Evolutionary conservation across 2,797 vertebrate species (phyloP).

Genomic region (Lateolabrax maculatus): DNA sequence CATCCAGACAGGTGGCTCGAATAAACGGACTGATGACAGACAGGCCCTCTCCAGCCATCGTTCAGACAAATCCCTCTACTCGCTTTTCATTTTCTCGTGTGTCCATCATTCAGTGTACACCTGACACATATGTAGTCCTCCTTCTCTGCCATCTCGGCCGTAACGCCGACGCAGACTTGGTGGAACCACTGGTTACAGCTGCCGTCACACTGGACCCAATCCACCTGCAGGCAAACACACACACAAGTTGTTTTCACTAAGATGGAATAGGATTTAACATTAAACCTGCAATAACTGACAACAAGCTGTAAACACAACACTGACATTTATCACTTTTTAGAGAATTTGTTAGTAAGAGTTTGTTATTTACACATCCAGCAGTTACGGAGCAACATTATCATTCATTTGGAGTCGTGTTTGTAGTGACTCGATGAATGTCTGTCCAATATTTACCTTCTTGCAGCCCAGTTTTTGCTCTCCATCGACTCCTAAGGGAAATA

Average conservation of each 20-base stretch:
- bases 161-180: constrained; percentile 96
- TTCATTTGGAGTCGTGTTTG: background rate
- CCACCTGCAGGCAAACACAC: constrained; percentile 85
- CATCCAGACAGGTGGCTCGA: constrained; percentile 77
- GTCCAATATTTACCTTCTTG: background rate
- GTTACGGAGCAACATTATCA: background rate
- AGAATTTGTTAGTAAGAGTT: too few relatives aligned
- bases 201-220: constrained; percentile 99
- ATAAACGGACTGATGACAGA: constrained; percentile 52
- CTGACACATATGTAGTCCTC: constrained; percentile 96
- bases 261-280: background rate
- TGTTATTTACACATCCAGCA: background rate
- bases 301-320: background rate
- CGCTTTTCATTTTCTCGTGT: constrained; percentile 84
- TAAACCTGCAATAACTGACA: background rate
- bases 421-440: background rate
- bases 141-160: constrained; percentile 95
- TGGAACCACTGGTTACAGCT: constrained; percentile 99
- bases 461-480: background rate
- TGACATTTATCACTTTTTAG: background rate
- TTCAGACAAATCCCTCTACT: constrained; percentile 56
- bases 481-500: background rate
- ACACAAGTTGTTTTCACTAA: background rate
- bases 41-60: constrained; percentile 34
- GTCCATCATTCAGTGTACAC: constrained; percentile 88